A percentile compares a stretch with the other conserved stretches of the same genome.
phyloP scores from a whole-genome alignment of 2,888 invertebrate species.

The Habrosyne pyritoides region DNA sequence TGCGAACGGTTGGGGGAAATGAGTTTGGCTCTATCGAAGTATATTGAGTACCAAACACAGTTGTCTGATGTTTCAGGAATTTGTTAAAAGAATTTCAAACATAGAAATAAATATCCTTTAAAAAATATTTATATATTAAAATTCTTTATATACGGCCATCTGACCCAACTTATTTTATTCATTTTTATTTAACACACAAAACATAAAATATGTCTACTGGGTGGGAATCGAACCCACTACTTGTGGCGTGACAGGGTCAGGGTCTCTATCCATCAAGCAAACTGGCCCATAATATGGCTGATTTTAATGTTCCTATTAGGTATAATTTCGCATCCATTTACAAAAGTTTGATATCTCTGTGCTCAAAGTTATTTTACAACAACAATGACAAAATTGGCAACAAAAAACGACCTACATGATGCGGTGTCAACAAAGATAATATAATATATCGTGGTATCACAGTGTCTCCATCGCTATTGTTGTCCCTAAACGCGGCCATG shows the following conservation, averaged over 20 bases:
- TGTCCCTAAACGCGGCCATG: conserved; percentile 70
- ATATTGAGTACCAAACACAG: not conserved
- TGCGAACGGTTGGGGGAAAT: not conserved
- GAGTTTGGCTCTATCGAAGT: not conserved
- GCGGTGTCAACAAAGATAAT: conserved; percentile 79
- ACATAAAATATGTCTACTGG: no score
- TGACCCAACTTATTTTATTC: no score
- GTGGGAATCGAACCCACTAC: no score
- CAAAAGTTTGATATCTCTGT: conserved; percentile 41
- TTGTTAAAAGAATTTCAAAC: not conserved
- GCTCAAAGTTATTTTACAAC: conserved; percentile 60
- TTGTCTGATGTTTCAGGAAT: not conserved
- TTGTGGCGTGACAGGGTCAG: no score
- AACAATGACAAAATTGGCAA: conserved; percentile 72
- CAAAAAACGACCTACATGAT: conserved; percentile 77
- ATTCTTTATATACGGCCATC: no score
- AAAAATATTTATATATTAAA: no score
- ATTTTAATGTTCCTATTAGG: conserved; percentile 17
- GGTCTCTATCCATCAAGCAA: no score
- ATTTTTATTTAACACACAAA: no score
- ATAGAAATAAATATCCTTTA: no score
- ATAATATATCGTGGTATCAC: conserved; percentile 76
- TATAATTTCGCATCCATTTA: conserved; percentile 29
- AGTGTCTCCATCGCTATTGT: conserved; percentile 72
- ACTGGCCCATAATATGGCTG: not conserved